Conservation (phyloP, 2,888 invertebrate genomes). For the Eristalinus sepulchralis region DNA sequence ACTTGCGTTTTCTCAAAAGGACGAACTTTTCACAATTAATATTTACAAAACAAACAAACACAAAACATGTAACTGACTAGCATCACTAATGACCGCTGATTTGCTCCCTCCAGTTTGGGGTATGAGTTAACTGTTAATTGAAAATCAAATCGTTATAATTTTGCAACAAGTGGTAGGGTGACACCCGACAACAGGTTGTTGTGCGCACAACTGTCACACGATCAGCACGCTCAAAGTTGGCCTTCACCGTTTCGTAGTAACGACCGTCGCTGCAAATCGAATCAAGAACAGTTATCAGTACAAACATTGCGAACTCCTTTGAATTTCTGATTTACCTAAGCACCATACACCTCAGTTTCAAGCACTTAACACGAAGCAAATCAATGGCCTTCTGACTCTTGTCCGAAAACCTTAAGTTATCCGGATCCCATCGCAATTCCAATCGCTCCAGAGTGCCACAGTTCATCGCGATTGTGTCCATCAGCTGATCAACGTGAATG, state of each 20-base stretch:
- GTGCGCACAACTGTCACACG: slow-evolving; percentile 97
- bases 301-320: neutral
- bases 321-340: slow-evolving; percentile 85
- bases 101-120: neutral
- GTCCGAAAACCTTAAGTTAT: slow-evolving; percentile 98
- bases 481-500: slow-evolving; percentile 98
- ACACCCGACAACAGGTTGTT: slow-evolving; percentile 96
- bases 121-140: slow-evolving; percentile 84
- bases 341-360: slow-evolving; percentile 95
- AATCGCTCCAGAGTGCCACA: slow-evolving; percentile 94
- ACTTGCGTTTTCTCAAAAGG: neutral
- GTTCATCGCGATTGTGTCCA: slow-evolving; percentile 97
- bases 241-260: slow-evolving; percentile 99
- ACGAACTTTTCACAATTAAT: neutral
- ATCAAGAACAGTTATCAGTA: neutral
- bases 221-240: slow-evolving; percentile 99
- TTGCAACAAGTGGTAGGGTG: slow-evolving; percentile 94
- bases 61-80: slow-evolving; percentile 46
- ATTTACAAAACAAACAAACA: slow-evolving; percentile 40
- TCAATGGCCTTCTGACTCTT: slow-evolving; percentile 99
- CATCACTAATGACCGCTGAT: neutral
- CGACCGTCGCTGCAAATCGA: slow-evolving; percentile 92
- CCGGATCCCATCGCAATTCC: slow-evolving; percentile 98
- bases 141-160: slow-evolving; percentile 98
- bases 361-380: slow-evolving; percentile 95